A percentile compares a stretch with the other conserved stretches of the same genome.
phyloP scores from a whole-genome alignment of 37 sponge, comb jelly and placozoan species.

The Oscarella lobularis region DNA sequence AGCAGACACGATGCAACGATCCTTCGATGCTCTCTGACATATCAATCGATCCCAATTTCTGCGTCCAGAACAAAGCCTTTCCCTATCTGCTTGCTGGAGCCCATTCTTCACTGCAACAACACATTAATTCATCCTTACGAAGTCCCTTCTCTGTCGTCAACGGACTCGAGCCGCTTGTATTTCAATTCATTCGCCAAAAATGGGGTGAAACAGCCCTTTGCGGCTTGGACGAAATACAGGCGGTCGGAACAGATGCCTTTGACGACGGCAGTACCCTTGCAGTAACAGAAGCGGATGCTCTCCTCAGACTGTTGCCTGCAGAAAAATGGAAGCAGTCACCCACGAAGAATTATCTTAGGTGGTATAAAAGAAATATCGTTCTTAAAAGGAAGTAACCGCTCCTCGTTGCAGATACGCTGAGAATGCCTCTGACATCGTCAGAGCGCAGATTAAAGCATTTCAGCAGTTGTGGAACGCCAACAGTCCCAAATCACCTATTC shows the following conservation, averaged over 20 bases:
- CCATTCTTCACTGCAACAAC: not conserved
- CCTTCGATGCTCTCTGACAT: not conserved
- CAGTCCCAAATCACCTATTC: not conserved
- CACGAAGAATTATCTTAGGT: no score
- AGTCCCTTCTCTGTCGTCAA: not conserved
- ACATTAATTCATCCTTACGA: not conserved
- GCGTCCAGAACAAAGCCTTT: not conserved
- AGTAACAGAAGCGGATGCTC: not conserved
- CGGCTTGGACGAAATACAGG: not conserved
- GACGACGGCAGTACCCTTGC: not conserved
- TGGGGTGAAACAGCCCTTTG: not conserved
- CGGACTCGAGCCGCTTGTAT: not conserved
- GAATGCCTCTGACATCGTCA: no score
- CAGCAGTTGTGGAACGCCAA: not conserved
- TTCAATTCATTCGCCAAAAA: not conserved
- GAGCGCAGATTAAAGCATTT: not conserved
- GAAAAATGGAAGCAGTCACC: no score
- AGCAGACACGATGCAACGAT: not conserved
- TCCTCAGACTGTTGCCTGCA: no score
- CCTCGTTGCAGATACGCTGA: no score
- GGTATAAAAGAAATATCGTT: no score
- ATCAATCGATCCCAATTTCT: not conserved
- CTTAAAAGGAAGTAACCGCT: no score
- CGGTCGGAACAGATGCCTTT: not conserved
- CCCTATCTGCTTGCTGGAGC: not conserved